Evolutionary conservation across 1,140 invertebrate genomes (phyloP), one percentile per base, ranked within the genome.

Genomic region (Phenacoccus solenopsis): DNA sequence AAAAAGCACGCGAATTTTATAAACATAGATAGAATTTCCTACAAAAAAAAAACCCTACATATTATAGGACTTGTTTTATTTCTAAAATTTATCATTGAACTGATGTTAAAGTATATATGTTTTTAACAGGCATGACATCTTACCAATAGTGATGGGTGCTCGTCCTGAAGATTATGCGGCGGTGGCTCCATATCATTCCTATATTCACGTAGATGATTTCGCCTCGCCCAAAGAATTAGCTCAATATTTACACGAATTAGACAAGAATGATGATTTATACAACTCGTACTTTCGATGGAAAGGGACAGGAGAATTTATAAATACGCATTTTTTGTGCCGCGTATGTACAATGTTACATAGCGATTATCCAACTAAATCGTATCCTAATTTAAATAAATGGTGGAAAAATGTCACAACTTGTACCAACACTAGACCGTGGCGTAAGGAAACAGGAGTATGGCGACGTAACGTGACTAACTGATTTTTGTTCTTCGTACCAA

Each of bases 111-210:
- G n/a, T n/a, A n/a, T n/a, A n/a, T 71, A 64, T 74, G 69, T 67
- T 69, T 72, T 73, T 79, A 79, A n/a, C 78, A 94, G 92, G 70
- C 88, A 93, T 74, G 89, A 93, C 76, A 86, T 94, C 12, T 78
- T 98, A 61, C 94, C 94, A 0, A 92, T 97, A 67, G 96, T 97
- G 20, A 97, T 98, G 93, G 96, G 96, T 0, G 95, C 93, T 0
- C 85, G 89, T 32, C 88, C 88, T 0, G 87, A 90, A 28, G 94
- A 98, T 77, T 98, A 98, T 80, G 87, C 86, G 68, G 84, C 87
- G 30, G 87, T 85, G 70, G 90, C 95, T 1, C 96, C 96, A 0
- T 86, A 90, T 73, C 86, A 93, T 74, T 95, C 93, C 0, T 91
- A 86, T 78, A 93, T 98, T 28, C 94, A 98, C 80, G 90, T 98